Base-by-base conservation (phyloP, 2,113 vertebrate species). In the Myrmecobius fasciatus region DNA sequence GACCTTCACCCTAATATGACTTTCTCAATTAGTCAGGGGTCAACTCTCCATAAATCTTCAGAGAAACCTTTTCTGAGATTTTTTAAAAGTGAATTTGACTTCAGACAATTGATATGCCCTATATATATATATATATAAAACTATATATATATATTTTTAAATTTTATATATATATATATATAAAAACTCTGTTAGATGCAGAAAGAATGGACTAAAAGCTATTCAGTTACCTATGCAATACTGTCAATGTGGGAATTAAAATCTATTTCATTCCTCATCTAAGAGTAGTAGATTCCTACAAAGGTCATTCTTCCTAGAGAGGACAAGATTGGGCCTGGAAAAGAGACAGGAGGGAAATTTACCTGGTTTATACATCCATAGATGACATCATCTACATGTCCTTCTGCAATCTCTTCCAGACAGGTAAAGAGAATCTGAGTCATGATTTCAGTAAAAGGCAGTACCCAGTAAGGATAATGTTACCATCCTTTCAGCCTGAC, bases 381-480 rank as follows among this genome's bases (percentile, higher is more conserved):
- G 26, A n/a, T 96, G 94, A 96, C 90, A 91, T 95, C 91, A 95
- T 46, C 10, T 24, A 5, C 26, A 91, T 52, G 75, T 36, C 89
- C 67, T 54, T 52, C 46, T 5, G 1, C 10, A 49, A 53, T 53
- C 90, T 47, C 56, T 95, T 97, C 96, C 93, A 97, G 95, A 95
- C 94, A 96, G 96, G 96, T 97, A 94, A 97, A 48, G 43, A 46
- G 75, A 28, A 43, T 88, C 89, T 96, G 96, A 97, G 96, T 96
- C 97, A 97, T 75, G n/a, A 49, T 90, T 54, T 36, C 94, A 53
- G 53, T 54, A 91, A 89, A 91, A 92, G 51, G 52, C 94, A 67
- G 43, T 49, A 93, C 49, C 92, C 51, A 60, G 91, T 52, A 24
- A 52, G 52, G 47, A 89, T 51, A 95, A 91, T 36, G 54, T 28